Percentiles rank a stretch among this genome's conserved stretches.
Evolutionary conservation across 2,888 invertebrate species (phyloP).

Genomic region (Lithophane semibrunnea): DNA sequence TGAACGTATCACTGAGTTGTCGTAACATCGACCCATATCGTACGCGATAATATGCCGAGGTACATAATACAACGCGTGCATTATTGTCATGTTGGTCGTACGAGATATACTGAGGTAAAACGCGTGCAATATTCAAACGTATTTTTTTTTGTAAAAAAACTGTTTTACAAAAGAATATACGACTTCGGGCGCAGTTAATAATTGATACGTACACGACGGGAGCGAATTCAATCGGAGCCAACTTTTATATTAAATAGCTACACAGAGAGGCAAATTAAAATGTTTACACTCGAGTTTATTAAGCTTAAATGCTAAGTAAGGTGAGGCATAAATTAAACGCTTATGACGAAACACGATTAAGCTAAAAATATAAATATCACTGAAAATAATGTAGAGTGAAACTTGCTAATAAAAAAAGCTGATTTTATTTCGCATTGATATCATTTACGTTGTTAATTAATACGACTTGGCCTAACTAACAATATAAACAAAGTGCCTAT

Average conservation of each 20-base stretch:
- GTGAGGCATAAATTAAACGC: neutral
- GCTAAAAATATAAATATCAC: neutral
- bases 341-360: conserved; percentile 8
- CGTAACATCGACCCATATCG: no score
- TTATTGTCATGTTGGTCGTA: neutral
- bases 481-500: neutral
- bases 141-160: neutral
- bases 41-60: no score
- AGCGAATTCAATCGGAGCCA: neutral
- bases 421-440: neutral
- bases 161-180: no score
- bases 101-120: neutral
- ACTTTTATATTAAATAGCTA: neutral
- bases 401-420: neutral
- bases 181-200: conserved; percentile 2
- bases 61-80: neutral
- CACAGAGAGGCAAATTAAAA: neutral
- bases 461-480: neutral
- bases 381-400: neutral
- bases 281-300: neutral
- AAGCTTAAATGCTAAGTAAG: conserved; percentile 3
- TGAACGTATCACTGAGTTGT: no score
- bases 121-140: neutral
- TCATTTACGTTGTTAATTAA: neutral
- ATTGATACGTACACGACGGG: neutral